Percentiles rank a stretch among this genome's conserved stretches.
Conservation (phyloP, 37 sponge, comb jelly and placozoan genomes). For the Ianthella basta region DNA sequence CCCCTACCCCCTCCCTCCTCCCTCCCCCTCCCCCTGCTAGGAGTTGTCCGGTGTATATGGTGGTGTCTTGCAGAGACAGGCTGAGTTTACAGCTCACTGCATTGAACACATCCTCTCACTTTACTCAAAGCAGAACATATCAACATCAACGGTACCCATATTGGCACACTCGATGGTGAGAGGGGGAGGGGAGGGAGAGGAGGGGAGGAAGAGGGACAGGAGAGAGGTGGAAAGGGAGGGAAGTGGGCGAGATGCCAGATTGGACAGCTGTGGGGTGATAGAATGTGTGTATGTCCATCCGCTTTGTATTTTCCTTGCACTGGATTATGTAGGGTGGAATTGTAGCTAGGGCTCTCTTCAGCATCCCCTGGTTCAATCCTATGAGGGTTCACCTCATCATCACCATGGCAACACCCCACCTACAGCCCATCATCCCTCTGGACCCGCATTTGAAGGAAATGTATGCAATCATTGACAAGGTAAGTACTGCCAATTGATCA, state of each 20-base stretch:
- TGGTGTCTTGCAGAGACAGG: constrained; percentile 53
- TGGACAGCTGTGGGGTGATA: neutral
- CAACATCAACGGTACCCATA: constrained; percentile 55
- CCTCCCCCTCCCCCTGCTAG: neutral
- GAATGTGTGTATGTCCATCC: neutral
- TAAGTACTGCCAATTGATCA: neutral
- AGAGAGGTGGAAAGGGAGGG: neutral
- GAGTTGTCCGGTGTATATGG: constrained; percentile 80
- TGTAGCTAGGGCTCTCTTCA: constrained; percentile 63
- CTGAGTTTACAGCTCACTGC: constrained; percentile 54
- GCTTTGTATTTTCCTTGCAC: neutral
- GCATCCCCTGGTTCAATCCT: constrained; percentile 46
- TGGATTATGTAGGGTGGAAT: constrained; percentile 74
- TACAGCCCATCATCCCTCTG: constrained; percentile 35
- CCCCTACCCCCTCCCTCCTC: constrained; percentile 4
- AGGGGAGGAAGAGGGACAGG: neutral
- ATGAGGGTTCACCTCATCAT: constrained; percentile 55
- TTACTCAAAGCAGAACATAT: constrained; percentile 23
- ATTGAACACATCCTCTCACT: constrained; percentile 70
- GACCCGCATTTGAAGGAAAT: constrained; percentile 45
- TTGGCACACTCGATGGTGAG: constrained; percentile 76
- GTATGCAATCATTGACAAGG: constrained; percentile 43
- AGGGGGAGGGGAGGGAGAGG: neutral
- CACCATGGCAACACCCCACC: constrained; percentile 66
- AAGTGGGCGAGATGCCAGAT: too few species aligned